Evolutionary conservation across 1,140 invertebrate genomes (phyloP).

Genomic region (Polypedilum vanderplanki): DNA sequence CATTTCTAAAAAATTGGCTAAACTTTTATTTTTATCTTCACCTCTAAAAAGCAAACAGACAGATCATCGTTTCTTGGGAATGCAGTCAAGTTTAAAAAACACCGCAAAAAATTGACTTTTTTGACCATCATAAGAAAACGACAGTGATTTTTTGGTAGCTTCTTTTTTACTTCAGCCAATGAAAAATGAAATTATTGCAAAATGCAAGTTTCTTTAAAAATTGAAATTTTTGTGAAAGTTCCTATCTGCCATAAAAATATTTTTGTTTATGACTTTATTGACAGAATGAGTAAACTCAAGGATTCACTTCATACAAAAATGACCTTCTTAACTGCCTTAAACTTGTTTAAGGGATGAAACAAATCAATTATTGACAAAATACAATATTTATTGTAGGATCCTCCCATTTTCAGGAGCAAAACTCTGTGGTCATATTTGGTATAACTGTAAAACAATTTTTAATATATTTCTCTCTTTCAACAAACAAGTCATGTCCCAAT

Average conservation of each 20-base stretch:
- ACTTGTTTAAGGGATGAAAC: conserved; percentile 4
- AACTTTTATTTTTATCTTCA: too few relatives aligned
- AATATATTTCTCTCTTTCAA: neutral
- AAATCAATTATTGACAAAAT: conserved; percentile 23
- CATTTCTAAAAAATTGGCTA: too few relatives aligned
- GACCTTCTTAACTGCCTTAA: neutral
- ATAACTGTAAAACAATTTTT: neutral
- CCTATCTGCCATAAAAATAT: neutral
- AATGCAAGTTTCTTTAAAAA: neutral
- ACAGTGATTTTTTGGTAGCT: neutral
- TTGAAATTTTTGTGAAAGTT: too few relatives aligned
- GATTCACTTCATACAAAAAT: neutral
- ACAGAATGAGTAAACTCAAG: neutral
- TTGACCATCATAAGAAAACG: neutral
- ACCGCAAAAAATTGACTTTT: neutral
- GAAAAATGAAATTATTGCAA: neutral
- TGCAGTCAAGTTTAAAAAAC: neutral
- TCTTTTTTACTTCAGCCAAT: neutral
- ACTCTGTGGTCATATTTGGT: neutral
- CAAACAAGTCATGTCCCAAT: neutral
- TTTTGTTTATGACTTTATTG: conserved; percentile 1
- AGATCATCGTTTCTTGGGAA: neutral
- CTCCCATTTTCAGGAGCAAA: neutral
- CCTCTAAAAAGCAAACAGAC: neutral
- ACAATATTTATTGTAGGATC: conserved; percentile 10